A percentile compares a stretch with the other conserved stretches of the same genome.
These are phyloP conservation scores for Ganaspis brasiliensis DNA, from an alignment of 2,888 invertebrate genomes.

Conservation along the genomic window DNA sequence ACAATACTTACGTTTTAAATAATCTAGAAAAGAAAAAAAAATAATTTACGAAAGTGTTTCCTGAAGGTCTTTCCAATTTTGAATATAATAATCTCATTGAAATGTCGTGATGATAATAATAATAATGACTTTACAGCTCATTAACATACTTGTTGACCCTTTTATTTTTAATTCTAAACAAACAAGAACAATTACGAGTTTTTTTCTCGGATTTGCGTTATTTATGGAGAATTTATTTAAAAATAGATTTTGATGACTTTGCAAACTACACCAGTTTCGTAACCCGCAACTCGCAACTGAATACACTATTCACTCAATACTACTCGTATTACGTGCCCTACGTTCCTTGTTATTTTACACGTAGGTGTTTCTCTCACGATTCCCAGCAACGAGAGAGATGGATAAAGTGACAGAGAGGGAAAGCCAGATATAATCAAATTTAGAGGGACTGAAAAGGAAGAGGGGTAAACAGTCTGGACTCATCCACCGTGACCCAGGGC, in stretches of 20 bases:
- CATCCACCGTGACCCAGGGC: constrained; percentile 69
- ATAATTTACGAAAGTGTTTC: not conserved
- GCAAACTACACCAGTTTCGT: not conserved
- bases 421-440: constrained; percentile 55
- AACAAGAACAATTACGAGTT: too few relatives aligned
- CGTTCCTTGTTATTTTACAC: constrained; percentile 36
- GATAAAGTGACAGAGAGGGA: constrained; percentile 58
- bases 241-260: constrained; percentile 10
- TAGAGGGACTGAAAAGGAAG: constrained; percentile 52
- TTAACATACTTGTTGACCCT: too few relatives aligned
- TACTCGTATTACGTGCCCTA: constrained; percentile 50
- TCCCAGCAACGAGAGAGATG: constrained; percentile 49
- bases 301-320: constrained; percentile 50
- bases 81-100: too few relatives aligned
- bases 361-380: constrained; percentile 54
- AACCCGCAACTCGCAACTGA: constrained; percentile 6
- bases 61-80: not conserved
- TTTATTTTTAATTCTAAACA: too few relatives aligned
- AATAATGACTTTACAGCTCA: too few relatives aligned
- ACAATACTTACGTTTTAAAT: not conserved
- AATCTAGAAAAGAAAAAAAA: not conserved
- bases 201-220: not conserved
- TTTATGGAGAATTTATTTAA: not conserved
- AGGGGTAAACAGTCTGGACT: constrained; percentile 52
- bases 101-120: too few relatives aligned